Base-by-base conservation (phyloP, 2,113 vertebrate genomes). In the Indicator indicator region DNA sequence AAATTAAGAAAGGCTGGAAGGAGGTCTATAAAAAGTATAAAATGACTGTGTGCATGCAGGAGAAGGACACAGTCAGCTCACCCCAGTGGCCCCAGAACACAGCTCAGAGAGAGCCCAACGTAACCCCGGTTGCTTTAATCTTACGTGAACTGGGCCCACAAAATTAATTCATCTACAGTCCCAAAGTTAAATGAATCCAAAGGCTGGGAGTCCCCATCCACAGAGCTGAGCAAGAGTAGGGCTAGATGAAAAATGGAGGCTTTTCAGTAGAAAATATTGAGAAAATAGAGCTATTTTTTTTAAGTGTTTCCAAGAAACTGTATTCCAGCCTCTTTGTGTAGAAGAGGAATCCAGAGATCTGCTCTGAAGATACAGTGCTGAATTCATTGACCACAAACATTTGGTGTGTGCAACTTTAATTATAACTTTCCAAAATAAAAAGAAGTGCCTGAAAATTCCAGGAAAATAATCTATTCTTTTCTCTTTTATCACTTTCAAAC, bases 281-380 rank as follows among this genome's bases (percentile, higher is more conserved):
- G 46, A 95, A 91, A 95, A 83, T 26, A 40, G 23, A 74, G 24
- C 3, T 46, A 40, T 50, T 89, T 93, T 93, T 88, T 83, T n/a
- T 58, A 93, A 93, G 38, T 36, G 38, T 63, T 95, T 95, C 83
- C 78, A 87, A 79, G 67, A 94, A 84, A 64, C 9, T 86, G 36
- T 73, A 85, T 93, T 95, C 46, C 1, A 24, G 23, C 60, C 40
- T 94, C 79, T 24, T 48, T 59, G 69, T 20, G 70, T 58, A 87
- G 85, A 74, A 78, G 28, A 87, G 55, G 76, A 90, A 89, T 94
- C 90, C 84, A 96, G 91, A 96, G 90, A 96, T 96, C 95, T 96
- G 27, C 86, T 82, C 44, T 69, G 60, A 95, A 95, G 80, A 93
- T 89, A 94, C 56, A 68, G 16, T 52, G 44, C 33, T 89, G 81